Percentiles rank a stretch among this genome's conserved stretches.
These are phyloP conservation scores for Myiagra hebetior DNA, from an alignment of 2,113 vertebrate species.

Conservation along the genomic window DNA sequence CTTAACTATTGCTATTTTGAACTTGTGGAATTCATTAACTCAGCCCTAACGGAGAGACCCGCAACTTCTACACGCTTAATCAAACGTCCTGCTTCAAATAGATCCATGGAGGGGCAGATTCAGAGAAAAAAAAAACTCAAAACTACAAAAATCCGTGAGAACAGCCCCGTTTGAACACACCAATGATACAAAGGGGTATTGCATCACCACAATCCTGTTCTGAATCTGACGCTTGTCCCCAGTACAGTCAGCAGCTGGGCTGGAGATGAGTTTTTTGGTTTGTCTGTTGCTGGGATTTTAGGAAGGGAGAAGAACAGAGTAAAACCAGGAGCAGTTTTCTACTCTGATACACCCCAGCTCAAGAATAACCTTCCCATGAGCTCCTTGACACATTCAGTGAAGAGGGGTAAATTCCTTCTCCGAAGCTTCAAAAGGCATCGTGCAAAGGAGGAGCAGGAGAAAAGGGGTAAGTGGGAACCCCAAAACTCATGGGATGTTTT, in stretches of 20 bases:
- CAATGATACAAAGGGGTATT: fast-evolving
- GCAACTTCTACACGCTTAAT: neutral
- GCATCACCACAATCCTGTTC: neutral
- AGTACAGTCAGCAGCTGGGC: neutral
- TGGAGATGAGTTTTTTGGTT: neutral
- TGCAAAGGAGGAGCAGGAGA: neutral
- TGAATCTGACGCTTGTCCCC: neutral
- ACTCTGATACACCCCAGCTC: neutral
- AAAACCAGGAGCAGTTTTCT: neutral
- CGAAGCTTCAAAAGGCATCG: neutral
- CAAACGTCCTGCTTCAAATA: neutral
- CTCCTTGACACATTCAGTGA: neutral
- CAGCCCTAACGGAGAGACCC: neutral
- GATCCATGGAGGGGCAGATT: neutral
- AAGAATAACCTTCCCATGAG: neutral
- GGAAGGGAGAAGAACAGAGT: neutral
- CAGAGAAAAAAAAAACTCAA: neutral
- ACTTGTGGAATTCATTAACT: neutral
- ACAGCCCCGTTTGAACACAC: neutral
- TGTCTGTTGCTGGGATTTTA: neutral
- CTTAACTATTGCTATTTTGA: neutral
- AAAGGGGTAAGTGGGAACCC: neutral
- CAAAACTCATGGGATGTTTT: neutral
- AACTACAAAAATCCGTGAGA: neutral
- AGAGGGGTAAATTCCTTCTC: neutral